Conservation (phyloP, 2,888 invertebrate genomes). For the Scrobipalpa costella region DNA sequence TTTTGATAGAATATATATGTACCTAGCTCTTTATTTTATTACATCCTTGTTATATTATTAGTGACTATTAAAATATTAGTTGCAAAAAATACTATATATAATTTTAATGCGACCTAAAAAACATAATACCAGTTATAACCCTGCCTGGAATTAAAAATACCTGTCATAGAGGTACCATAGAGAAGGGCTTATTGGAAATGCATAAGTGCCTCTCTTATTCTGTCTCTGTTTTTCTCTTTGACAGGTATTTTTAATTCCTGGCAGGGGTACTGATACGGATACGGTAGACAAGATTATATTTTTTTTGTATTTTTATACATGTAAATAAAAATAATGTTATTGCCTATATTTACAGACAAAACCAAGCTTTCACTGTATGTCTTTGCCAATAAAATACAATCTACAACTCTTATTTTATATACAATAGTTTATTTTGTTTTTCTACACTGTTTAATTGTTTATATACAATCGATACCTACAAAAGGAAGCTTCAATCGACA, state of each 20-base stretch:
- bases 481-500: constrained; percentile 23
- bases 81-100: too few relatives aligned
- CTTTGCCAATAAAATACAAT: constrained; percentile 41
- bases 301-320: too few relatives aligned
- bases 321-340: background rate
- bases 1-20: constrained; percentile 8
- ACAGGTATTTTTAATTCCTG: too few relatives aligned
- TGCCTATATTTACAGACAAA: constrained; percentile 48
- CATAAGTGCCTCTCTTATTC: too few relatives aligned
- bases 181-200: too few relatives aligned
- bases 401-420: constrained; percentile 37
- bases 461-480: constrained; percentile 10
- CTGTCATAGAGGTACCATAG: too few relatives aligned
- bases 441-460: constrained; percentile 1
- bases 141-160: too few relatives aligned
- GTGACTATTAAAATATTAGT: background rate
- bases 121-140: too few relatives aligned
- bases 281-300: too few relatives aligned
- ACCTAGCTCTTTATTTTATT: background rate
- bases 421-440: constrained; percentile 39
- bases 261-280: too few relatives aligned
- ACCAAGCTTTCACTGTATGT: constrained; percentile 39
- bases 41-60: background rate
- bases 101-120: too few relatives aligned
- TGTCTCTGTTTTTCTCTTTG: too few relatives aligned